Base-by-base conservation (phyloP, 2,888 invertebrate species). In the Drosophila macrospina region DNA sequence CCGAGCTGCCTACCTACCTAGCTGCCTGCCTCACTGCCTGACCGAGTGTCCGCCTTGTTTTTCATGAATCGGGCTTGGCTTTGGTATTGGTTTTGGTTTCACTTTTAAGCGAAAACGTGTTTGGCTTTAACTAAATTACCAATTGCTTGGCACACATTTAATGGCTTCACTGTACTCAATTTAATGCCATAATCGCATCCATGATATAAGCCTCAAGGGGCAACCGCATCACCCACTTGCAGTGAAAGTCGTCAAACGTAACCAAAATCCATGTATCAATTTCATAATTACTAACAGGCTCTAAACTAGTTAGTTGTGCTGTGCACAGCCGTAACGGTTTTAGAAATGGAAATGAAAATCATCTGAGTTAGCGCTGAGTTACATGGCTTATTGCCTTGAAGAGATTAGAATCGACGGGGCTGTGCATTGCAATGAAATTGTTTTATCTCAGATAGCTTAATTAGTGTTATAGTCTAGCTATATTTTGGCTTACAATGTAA, bases 21-120 rank as follows among this genome's bases (percentile, higher is more conserved):
- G 30, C 45, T 65, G 28, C 6, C 28, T 28, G 28, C 7, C 7
- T n/a, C 6, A 28, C 6, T 28, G 50, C 34, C 41, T 13, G 20
- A 20, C 20, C 20, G 20, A 20, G 20, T 20, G 20, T 20, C 5
- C 5, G 20, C 6, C n/a, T n/a, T n/a, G n/a, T n/a, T n/a, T n/a
- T n/a, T n/a, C n/a, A n/a, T n/a, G n/a, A n/a, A n/a, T n/a, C n/a
- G n/a, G n/a, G n/a, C n/a, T n/a, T n/a, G n/a, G n/a, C n/a, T n/a
- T n/a, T n/a, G n/a, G n/a, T n/a, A n/a, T 34, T 26, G 26, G 44
- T 30, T 16, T 24, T 26, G 20, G 62, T 85, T 81, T 85, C 81
- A 77, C 76, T 81, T 81, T 70, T 71, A 28, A 16, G 45, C 44
- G 30, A 11, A 66, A 78, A 86, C 85, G 86, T 84, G 82, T 78